Evolutionary conservation across 1,140 invertebrate genomes (phyloP).

Genomic region (Rhagoletis pomonella): DNA sequence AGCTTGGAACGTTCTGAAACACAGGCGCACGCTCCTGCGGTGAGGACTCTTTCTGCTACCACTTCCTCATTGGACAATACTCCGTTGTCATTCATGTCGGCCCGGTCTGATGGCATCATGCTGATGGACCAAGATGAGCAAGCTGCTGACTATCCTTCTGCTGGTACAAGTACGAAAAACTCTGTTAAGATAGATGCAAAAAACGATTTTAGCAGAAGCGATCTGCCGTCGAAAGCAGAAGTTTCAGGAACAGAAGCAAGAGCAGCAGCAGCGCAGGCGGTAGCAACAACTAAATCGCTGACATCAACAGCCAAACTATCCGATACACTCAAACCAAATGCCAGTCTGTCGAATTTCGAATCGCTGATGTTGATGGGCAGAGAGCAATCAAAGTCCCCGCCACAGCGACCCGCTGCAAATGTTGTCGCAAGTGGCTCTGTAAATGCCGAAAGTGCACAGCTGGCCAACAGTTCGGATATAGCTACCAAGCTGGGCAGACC

Average conservation of each 20-base stretch:
- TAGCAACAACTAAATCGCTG: slow-evolving; percentile 51
- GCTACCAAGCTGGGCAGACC: slow-evolving; percentile 74
- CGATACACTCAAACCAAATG: slow-evolving; percentile 68
- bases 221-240: neutral
- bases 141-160: neutral
- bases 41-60: slow-evolving; percentile 49
- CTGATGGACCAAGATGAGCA: slow-evolving; percentile 58
- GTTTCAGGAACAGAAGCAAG: neutral
- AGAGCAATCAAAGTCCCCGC: slow-evolving; percentile 72
- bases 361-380: slow-evolving; percentile 67
- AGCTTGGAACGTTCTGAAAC: slow-evolving; percentile 64
- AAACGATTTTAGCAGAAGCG: neutral
- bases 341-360: slow-evolving; percentile 73
- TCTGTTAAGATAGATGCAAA: neutral
- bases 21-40: slow-evolving; percentile 40
- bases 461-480: slow-evolving; percentile 62
- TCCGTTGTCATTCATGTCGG: slow-evolving; percentile 54
- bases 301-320: slow-evolving; percentile 57
- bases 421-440: neutral
- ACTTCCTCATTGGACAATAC: neutral
- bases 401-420: slow-evolving; percentile 61
- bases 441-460: neutral
- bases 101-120: slow-evolving; percentile 55
- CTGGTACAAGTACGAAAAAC: neutral
- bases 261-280: slow-evolving; percentile 41